Evolutionary conservation across 1,140 invertebrate species (phyloP).

Genomic region (Zophobas atratus): DNA sequence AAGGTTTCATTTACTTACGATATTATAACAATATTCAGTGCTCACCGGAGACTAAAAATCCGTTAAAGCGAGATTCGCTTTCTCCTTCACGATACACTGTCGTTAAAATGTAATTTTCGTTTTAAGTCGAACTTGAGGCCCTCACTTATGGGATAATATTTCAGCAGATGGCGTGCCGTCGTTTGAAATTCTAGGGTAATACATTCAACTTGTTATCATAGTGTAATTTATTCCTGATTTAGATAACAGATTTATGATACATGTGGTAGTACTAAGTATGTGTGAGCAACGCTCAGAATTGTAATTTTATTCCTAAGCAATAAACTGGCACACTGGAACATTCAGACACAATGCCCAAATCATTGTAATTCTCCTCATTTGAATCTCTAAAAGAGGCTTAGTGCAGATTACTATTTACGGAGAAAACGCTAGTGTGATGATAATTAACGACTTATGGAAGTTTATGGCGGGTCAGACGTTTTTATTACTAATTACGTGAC

Average conservation of each 20-base stretch:
- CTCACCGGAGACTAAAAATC: too few relatives aligned
- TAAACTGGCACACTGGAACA: slow-evolving; percentile 17
- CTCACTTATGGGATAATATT: not conserved
- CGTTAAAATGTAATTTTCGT: not conserved
- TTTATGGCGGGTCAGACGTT: not conserved
- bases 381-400: slow-evolving; percentile 31
- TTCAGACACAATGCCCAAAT: slow-evolving; percentile 23
- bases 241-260: slow-evolving; percentile 9
- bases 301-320: slow-evolving; percentile 37
- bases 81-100: not conserved
- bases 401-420: slow-evolving; percentile 25
- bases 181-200: not conserved
- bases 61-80: not conserved
- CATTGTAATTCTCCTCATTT: slow-evolving; percentile 38
- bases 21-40: too few relatives aligned
- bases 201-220: slow-evolving; percentile 1
- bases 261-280: not conserved
- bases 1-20: too few relatives aligned
- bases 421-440: slow-evolving; percentile 16
- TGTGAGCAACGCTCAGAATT: slow-evolving; percentile 18
- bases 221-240: slow-evolving; percentile 3
- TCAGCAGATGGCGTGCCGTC: not conserved
- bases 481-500: not conserved
- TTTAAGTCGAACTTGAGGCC: not conserved
- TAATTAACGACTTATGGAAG: slow-evolving; percentile 17